Evolutionary conservation across 2,113 vertebrate genomes (phyloP).

Genomic region (Hemibagrus wyckioides): DNA sequence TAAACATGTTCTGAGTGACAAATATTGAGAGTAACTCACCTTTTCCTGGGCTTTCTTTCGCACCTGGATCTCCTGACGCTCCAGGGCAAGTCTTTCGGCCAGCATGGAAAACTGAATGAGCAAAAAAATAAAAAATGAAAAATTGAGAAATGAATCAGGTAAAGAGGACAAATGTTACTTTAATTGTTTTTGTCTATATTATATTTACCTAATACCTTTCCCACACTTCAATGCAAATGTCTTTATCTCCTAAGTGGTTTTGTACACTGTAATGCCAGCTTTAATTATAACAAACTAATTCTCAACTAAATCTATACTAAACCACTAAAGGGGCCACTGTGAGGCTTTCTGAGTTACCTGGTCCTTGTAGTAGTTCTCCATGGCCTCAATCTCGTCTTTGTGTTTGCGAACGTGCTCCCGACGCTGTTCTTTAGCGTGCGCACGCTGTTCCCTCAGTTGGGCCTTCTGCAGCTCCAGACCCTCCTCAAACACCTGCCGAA

Average conservation of each 20-base stretch:
- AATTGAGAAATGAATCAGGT: background rate
- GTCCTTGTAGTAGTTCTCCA: constrained; percentile 96
- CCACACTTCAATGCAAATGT: background rate
- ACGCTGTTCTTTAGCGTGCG: constrained; percentile 80
- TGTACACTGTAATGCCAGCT: background rate
- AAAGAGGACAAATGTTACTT: background rate
- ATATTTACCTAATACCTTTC: too few species aligned
- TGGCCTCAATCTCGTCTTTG: constrained; percentile 81
- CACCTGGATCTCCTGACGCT: constrained; percentile 82
- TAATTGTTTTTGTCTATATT: background rate
- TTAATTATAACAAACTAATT: background rate
- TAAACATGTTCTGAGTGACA: background rate
- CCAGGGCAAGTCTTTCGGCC: constrained; percentile 85
- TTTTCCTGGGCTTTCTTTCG: constrained; percentile 87
- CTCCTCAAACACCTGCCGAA: constrained; percentile 91
- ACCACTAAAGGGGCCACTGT: background rate
- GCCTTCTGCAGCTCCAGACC: constrained; percentile 89
- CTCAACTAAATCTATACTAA: background rate
- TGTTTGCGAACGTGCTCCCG: constrained; percentile 79
- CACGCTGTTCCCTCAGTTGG: constrained; percentile 81
- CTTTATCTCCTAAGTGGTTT: background rate
- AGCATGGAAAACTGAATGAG: constrained; percentile 85
- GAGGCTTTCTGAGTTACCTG: too few species aligned
- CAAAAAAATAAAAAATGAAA: background rate
- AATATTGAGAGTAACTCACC: constrained; percentile 64